Evolutionary conservation across 2,113 vertebrate species (phyloP).

Genomic region (Lutjanus erythropterus): DNA sequence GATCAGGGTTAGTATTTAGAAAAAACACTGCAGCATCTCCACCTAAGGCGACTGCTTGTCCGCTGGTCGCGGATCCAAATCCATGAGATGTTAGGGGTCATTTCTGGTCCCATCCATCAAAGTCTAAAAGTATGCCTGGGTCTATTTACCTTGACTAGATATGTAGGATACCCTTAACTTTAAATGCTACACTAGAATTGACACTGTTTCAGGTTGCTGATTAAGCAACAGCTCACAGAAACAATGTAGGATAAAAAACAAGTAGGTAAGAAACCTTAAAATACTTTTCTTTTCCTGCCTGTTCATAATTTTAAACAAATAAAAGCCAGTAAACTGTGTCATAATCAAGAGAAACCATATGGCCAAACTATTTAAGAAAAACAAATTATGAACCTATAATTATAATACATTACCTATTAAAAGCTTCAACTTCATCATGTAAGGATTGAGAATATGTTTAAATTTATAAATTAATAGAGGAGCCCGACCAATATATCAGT

Average conservation of each 20-base stretch:
- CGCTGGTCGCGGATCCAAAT: background rate
- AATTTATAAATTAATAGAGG: no score
- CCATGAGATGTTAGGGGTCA: background rate
- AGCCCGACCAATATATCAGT: no score
- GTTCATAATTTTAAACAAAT: background rate
- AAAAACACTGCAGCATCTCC: background rate
- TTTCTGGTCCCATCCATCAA: background rate
- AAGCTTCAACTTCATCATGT: no score
- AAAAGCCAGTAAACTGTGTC: background rate
- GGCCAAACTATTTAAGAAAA: no score
- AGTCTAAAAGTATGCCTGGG: background rate
- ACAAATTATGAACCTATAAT: no score
- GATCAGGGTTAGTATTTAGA: background rate
- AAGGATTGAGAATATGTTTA: no score
- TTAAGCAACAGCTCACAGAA: background rate
- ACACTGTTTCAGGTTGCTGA: background rate
- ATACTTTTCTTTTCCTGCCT: background rate
- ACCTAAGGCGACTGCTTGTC: slow-evolving; percentile 3
- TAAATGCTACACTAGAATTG: background rate
- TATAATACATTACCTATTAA: no score
- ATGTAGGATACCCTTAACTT: background rate
- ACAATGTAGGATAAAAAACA: background rate
- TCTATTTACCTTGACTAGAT: background rate
- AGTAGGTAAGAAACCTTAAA: background rate
- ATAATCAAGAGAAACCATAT: background rate